Evolutionary conservation across 2,113 vertebrate genomes (phyloP).

Genomic region (Gobio gobio): DNA sequence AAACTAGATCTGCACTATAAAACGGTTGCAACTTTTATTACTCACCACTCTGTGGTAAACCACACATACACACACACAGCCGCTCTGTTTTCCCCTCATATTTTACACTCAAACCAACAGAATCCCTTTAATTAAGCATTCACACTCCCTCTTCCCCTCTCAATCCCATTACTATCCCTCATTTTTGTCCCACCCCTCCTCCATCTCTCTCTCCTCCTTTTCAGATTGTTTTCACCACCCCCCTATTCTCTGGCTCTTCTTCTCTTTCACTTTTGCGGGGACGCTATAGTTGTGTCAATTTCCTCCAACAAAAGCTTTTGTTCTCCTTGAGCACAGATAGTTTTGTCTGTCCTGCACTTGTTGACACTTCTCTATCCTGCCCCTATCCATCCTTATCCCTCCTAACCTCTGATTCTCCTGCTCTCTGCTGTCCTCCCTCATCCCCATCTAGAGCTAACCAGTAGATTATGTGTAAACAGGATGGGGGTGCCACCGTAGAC

Average conservation of each 20-base stretch:
- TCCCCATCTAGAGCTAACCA: slow-evolving; percentile 34
- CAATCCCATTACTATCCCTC: slow-evolving; percentile 42
- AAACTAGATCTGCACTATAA: background rate
- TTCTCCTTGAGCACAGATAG: slow-evolving; percentile 70
- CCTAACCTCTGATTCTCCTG: slow-evolving; percentile 43
- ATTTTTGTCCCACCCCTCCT: slow-evolving; percentile 45
- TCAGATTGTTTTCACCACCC: slow-evolving; percentile 56
- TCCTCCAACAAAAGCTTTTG: slow-evolving; percentile 67
- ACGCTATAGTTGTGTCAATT: slow-evolving; percentile 68
- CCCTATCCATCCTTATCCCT: slow-evolving; percentile 43
- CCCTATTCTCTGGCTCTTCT: slow-evolving; percentile 64
- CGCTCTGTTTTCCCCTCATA: background rate
- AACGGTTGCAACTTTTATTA: background rate
- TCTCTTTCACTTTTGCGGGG: slow-evolving; percentile 48
- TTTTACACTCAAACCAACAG: background rate
- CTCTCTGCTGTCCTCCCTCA: slow-evolving; percentile 31
- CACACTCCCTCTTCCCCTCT: background rate
- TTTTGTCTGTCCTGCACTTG: slow-evolving; percentile 73
- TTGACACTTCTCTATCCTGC: slow-evolving; percentile 57
- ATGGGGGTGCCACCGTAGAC: slow-evolving; percentile 49
- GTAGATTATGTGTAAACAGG: slow-evolving; percentile 49
- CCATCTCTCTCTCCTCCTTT: slow-evolving; percentile 39
- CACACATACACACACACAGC: slow-evolving; percentile 44
- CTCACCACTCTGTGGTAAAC: background rate
- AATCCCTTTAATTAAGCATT: slow-evolving; percentile 8